Evolutionary conservation across 2,797 vertebrate species (phyloP).

Genomic region (Alectoris magna): DNA sequence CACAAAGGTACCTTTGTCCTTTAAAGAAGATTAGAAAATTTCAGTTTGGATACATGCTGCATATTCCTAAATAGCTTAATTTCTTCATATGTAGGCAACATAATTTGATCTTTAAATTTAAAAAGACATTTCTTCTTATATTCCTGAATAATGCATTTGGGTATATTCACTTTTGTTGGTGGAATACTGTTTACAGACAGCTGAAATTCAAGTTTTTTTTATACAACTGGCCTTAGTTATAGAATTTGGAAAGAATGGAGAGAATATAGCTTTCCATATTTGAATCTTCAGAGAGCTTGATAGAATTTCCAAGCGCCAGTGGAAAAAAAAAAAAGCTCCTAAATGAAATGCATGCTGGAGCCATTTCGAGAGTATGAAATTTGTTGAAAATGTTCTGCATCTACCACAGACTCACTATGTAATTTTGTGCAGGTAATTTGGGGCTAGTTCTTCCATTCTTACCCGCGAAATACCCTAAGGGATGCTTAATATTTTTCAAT

Average conservation of each 20-base stretch:
- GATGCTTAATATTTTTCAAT: background rate
- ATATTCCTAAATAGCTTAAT: background rate
- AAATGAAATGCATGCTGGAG: background rate
- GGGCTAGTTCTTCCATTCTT: background rate
- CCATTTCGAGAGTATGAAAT: background rate
- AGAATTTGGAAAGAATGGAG: background rate
- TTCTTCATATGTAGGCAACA: background rate
- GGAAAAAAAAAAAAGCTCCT: background rate
- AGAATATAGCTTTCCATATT: background rate
- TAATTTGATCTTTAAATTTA: constrained; percentile 29
- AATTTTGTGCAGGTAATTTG: background rate
- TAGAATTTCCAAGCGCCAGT: background rate
- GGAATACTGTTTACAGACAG: background rate
- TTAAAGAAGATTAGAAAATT: constrained; percentile 29
- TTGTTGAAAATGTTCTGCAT: background rate
- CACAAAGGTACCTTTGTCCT: background rate
- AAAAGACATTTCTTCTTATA: background rate
- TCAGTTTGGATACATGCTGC: background rate
- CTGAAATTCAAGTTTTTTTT: background rate
- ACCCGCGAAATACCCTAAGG: background rate
- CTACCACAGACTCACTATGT: fast-evolving
- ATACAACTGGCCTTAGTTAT: background rate
- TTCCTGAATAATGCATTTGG: background rate
- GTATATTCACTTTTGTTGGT: constrained; percentile 18
- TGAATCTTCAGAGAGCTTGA: background rate